Conservation (phyloP, 2,797 vertebrate species). For the Squalus acanthias region DNA sequence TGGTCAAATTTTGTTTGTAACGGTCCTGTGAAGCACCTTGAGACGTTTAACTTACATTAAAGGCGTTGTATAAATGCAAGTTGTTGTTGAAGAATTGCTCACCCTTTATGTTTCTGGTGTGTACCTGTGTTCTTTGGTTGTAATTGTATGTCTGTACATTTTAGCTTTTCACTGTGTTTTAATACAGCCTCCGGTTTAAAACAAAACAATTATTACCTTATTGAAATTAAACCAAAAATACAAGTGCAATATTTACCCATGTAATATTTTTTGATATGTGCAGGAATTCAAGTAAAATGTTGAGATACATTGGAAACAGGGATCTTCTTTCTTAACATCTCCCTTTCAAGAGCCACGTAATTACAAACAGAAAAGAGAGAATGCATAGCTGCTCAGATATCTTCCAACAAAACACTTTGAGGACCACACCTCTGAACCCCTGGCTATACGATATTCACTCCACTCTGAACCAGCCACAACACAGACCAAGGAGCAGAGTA, state of each 20-base stretch:
- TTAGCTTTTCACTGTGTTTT: no score
- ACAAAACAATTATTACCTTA: not conserved
- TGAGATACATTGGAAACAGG: not conserved
- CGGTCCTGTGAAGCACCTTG: no score
- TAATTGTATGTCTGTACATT: not conserved
- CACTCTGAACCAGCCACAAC: not conserved
- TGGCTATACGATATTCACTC: not conserved
- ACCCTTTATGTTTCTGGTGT: not conserved
- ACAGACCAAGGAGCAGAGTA: not conserved
- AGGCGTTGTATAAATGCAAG: no score
- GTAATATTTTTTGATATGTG: not conserved
- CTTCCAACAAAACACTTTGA: not conserved
- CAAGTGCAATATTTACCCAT: not conserved
- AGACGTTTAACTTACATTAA: no score
- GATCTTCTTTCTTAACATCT: not conserved
- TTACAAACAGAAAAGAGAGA: not conserved
- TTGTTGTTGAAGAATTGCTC: not conserved
- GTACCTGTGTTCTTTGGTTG: not conserved
- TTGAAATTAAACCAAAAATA: not conserved
- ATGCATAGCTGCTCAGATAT: not conserved
- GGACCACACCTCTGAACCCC: not conserved
- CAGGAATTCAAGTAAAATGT: not conserved
- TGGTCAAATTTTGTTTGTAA: not conserved
- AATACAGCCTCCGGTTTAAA: not conserved
- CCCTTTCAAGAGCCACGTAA: not conserved